Conservation (phyloP, 2,113 vertebrate genomes). For the Lutjanus erythropterus region DNA sequence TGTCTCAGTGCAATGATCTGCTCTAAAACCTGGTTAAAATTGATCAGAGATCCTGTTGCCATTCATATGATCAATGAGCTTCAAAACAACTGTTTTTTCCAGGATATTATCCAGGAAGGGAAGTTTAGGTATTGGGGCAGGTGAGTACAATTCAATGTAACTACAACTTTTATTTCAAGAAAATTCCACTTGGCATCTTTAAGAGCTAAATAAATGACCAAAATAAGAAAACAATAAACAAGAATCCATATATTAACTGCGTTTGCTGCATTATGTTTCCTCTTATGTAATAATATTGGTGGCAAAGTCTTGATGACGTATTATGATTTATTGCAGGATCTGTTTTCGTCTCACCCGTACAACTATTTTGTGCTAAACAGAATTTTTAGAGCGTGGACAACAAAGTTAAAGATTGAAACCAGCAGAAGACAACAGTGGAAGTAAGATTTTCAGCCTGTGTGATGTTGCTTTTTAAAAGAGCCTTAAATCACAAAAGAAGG, state of each 20-base stretch:
- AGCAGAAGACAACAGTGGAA: background rate
- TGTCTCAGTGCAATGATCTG: too few relatives aligned
- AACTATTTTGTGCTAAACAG: background rate
- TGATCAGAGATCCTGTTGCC: too few relatives aligned
- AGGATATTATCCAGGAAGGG: too few relatives aligned
- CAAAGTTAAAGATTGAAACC: conserved; percentile 1
- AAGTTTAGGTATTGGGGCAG: too few relatives aligned
- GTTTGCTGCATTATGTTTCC: background rate
- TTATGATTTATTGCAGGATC: background rate
- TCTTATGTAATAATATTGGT: background rate
- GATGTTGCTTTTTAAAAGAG: conserved; percentile 8
- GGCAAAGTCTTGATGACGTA: background rate
- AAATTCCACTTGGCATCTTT: background rate
- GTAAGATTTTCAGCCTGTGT: conserved; percentile 1
- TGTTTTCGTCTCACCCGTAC: background rate
- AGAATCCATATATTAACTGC: background rate
- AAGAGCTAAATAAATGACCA: background rate
- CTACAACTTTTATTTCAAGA: background rate
- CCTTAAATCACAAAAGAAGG: conserved; percentile 6
- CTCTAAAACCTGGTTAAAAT: too few relatives aligned
- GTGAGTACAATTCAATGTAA: background rate
- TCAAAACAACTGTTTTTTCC: too few relatives aligned
- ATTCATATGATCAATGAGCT: too few relatives aligned
- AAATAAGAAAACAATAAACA: background rate
- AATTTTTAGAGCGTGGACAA: background rate